phyloP scores from a whole-genome alignment of 2,888 invertebrate genomes.

The Rhamnusium bicolor region DNA sequence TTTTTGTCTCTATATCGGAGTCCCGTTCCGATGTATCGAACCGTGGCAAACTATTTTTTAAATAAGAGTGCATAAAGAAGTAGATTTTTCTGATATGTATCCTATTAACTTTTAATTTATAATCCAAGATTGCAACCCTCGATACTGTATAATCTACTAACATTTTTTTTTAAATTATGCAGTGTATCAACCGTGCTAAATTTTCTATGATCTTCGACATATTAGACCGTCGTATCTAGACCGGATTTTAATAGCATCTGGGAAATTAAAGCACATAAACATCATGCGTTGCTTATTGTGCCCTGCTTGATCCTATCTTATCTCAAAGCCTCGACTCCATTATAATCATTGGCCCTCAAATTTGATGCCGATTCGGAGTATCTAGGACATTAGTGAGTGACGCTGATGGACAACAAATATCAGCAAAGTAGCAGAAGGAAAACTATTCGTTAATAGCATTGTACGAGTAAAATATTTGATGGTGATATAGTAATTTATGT shows the following conservation, averaged over 20 bases:
- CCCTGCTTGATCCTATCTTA: slow-evolving; percentile 61
- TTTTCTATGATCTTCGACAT: slow-evolving; percentile 60
- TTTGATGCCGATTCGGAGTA: slow-evolving; percentile 33
- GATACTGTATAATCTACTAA: too few relatives aligned
- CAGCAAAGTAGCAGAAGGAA: background rate
- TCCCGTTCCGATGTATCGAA: too few relatives aligned
- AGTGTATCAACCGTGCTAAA: slow-evolving; percentile 33
- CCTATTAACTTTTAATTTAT: too few relatives aligned
- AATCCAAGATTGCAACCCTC: too few relatives aligned
- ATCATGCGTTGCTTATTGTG: slow-evolving; percentile 67
- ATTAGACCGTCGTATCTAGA: slow-evolving; percentile 63
- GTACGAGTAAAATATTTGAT: background rate
- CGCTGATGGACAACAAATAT: slow-evolving; percentile 27
- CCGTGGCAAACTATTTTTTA: too few relatives aligned
- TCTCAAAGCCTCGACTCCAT: slow-evolving; percentile 49
- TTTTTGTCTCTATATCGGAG: too few relatives aligned
- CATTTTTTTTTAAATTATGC: too few relatives aligned
- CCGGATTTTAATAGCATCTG: slow-evolving; percentile 69
- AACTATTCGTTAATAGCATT: background rate
- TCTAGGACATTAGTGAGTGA: slow-evolving; percentile 14
- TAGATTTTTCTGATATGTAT: too few relatives aligned
- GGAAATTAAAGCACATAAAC: slow-evolving; percentile 70
- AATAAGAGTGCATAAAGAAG: too few relatives aligned
- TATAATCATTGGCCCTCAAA: slow-evolving; percentile 47
- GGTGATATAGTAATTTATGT: background rate